Evolutionary conservation across 2,888 invertebrate genomes (phyloP), one percentile per base, ranked within the genome.

Genomic region (Apodemia mormo): DNA sequence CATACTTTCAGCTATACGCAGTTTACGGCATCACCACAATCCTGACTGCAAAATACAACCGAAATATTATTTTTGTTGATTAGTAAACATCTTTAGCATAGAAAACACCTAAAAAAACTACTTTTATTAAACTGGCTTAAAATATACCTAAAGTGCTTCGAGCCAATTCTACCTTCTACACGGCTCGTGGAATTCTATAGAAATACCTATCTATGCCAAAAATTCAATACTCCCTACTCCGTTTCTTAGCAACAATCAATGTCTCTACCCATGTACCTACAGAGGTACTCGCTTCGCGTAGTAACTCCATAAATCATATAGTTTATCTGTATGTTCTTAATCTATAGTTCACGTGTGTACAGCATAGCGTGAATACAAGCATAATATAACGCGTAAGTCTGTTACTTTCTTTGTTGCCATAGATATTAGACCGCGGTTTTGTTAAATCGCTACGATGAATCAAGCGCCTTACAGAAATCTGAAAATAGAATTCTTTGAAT

Each of bases 211-310:
- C 22, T 54, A 22, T 7, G 22, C 40, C 69, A 73, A 73, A 72
- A 70, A 71, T 70, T 75, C 73, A 68, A 75, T 75, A 73, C 45
- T 66, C 54, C 66, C 56, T 58, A 64, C 68, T 71, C 66, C 65
- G 75, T 75, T 72, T 2, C 75, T 68, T 70, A 58, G 75, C 75
- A 75, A 75, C 75, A 67, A 67, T 64, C 61, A 64, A 64, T 8
- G 30, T 61, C 12, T 14, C 58, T 61, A 61, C 33, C 61, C 61
- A 33, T 1, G 49, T 49, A 49, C 49, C 40, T 40, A 37, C 14
- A 64, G 14, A 64, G 61, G 61, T 64, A 33, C 61, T 14, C 14
- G 61, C 61, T 64, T 33, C 61, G 14, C 61, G 14, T 64, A 5
- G 33, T 37, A 64, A 33, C 14, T 64, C 61, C 37, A 64, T 64